Base-by-base conservation (phyloP, 1,140 invertebrate genomes). In the Agrilus planipennis region DNA sequence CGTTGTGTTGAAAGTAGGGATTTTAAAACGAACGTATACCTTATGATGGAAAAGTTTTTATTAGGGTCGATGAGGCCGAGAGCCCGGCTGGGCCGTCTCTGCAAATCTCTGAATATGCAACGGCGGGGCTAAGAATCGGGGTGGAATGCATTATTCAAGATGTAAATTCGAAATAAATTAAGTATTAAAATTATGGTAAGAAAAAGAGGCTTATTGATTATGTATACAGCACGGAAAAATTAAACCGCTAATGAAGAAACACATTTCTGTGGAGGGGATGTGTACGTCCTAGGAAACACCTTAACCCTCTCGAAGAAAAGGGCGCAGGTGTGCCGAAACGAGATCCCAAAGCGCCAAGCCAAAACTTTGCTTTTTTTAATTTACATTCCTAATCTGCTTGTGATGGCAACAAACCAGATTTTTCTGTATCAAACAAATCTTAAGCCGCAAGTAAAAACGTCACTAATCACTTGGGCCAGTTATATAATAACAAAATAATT, bases 161-260 rank as follows among this genome's bases (percentile, higher is more conserved):
- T 62, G 59, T 55, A 62, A 61, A 62, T 62, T 60, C 54, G 58
- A 62, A 62, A 60, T 61, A 62, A 62, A 62, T 62, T 62, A 62
- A 62, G 61, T 62, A 62, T 62, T 55, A 62, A 62, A 62, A 62
- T 62, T 58, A 61, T 51, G 53, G 51, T 45, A 49, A 39, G 47
- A 57, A 52, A 58, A 57, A 57, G 56, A 60, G 47, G 47, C 53
- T 54, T 51, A 62, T 62, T 58, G 60, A 62, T 62, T 62, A 62
- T 62, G 60, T 62, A 62, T 62, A 58, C 60, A 60, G 60, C 51
- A 55, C 58, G 53, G 60, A 62, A 60, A 62, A 62, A 62, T 62
- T 62, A 62, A 60, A 59, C 52, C 50, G 44, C 57, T 62, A 62
- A 62, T 62, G 60, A 62, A 62, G 59, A 60, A 62, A 58, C 52